These are phyloP conservation scores for Brenthis daphne DNA, from an alignment of 2,888 invertebrate species.

Conservation along the genomic window DNA sequence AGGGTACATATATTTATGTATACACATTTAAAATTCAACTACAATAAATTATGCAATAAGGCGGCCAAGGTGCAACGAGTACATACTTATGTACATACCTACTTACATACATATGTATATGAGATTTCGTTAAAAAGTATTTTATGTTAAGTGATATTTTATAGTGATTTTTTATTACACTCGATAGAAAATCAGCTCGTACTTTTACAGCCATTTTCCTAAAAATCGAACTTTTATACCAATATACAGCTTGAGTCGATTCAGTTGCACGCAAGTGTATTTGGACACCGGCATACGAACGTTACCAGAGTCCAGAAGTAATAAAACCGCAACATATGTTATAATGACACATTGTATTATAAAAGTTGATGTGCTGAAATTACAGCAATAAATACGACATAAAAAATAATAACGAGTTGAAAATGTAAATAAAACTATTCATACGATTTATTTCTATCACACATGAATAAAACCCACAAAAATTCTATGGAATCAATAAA, in stretches of 20 bases:
- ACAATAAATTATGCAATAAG: too few species aligned
- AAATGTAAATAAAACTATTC: conserved; percentile 33
- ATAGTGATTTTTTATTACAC: neutral
- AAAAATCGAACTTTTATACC: too few species aligned
- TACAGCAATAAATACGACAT: conserved; percentile 37
- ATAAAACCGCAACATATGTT: conserved; percentile 32
- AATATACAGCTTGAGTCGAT: too few species aligned
- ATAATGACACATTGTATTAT: conserved; percentile 32
- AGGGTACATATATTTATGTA: too few species aligned
- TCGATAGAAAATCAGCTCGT: conserved; percentile 1
- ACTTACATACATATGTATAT: neutral
- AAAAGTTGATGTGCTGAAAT: conserved; percentile 32
- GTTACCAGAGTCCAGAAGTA: conserved; percentile 17
- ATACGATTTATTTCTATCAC: conserved; percentile 26
- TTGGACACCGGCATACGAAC: neutral
- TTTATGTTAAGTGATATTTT: conserved; percentile 13
- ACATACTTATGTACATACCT: too few species aligned
- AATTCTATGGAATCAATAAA: neutral
- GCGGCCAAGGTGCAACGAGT: too few species aligned
- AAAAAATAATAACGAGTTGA: conserved; percentile 37
- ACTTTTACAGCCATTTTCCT: neutral
- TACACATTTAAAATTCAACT: too few species aligned
- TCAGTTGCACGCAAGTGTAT: too few species aligned
- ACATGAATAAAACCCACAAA: conserved; percentile 26
- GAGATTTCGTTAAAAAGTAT: neutral